phyloP scores from a whole-genome alignment of 1,140 invertebrate species.

The Zaprionus africanus region DNA sequence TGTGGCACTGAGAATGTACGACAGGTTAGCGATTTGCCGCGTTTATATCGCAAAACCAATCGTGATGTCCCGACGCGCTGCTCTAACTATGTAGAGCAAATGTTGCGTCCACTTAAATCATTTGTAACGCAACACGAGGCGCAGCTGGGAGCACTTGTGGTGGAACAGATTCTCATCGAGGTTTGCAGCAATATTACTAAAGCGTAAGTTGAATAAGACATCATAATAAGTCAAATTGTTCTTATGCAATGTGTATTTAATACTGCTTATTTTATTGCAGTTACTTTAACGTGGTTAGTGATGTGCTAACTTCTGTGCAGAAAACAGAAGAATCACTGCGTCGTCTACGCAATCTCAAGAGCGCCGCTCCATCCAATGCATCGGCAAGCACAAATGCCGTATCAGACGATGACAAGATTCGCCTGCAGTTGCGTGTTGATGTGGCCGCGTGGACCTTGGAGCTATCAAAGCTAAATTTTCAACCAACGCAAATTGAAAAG shows the following conservation, averaged over 20 bases:
- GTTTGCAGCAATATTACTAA: slow-evolving; percentile 88
- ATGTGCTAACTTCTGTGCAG: slow-evolving; percentile 96
- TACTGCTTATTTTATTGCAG: slow-evolving; percentile 85
- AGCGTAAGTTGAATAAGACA: slow-evolving; percentile 86
- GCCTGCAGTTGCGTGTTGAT: slow-evolving; percentile 94
- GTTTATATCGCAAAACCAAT: slow-evolving; percentile 96
- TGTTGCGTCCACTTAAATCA: slow-evolving; percentile 87
- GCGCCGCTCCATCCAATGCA: slow-evolving; percentile 69
- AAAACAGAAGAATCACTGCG: slow-evolving; percentile 97
- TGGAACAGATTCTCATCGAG: slow-evolving; percentile 85
- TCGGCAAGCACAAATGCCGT: slow-evolving; percentile 79
- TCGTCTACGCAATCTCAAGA: slow-evolving; percentile 93
- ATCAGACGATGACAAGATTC: slow-evolving; percentile 97
- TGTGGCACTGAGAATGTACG: slow-evolving; percentile 74
- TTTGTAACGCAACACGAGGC: slow-evolving; percentile 87
- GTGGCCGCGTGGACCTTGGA: slow-evolving; percentile 87
- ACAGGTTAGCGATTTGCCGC: slow-evolving; percentile 94
- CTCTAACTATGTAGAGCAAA: slow-evolving; percentile 90
- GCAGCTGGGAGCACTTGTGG: slow-evolving; percentile 85
- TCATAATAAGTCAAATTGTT: neutral
- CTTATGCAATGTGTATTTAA: neutral
- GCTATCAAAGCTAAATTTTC: slow-evolving; percentile 66
- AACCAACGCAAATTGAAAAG: slow-evolving; percentile 64
- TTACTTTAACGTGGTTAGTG: slow-evolving; percentile 91
- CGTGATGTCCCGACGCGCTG: slow-evolving; percentile 92